Conservation (phyloP, 92 coral and sea anemone species). For the Pocillopora meandrina region DNA sequence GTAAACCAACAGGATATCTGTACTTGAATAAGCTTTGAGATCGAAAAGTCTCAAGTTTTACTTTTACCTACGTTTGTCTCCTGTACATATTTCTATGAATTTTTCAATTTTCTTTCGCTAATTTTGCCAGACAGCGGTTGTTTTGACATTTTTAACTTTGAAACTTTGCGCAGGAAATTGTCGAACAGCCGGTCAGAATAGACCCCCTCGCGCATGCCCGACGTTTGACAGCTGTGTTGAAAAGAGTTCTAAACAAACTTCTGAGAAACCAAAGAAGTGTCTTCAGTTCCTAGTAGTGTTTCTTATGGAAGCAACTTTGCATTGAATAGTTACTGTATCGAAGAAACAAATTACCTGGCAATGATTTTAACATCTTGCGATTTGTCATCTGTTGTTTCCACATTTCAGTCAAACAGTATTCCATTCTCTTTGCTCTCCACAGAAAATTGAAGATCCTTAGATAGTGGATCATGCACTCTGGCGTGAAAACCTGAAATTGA, state of each 20-base stretch:
- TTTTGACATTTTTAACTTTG: too few species aligned
- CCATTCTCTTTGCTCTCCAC: slow-evolving; percentile 99
- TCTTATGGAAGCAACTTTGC: too few species aligned
- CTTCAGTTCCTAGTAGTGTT: background rate
- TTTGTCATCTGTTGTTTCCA: slow-evolving; percentile 97
- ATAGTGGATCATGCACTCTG: slow-evolving; percentile 95
- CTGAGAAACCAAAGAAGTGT: background rate
- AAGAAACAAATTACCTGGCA: slow-evolving; percentile 71
- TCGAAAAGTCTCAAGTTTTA: too few species aligned
- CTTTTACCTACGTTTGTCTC: too few species aligned
- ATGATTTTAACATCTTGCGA: slow-evolving; percentile 75
- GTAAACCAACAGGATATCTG: background rate
- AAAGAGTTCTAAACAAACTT: background rate
- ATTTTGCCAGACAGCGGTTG: background rate
- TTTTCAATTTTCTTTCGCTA: background rate
- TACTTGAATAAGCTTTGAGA: too few species aligned
- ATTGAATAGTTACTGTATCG: background rate
- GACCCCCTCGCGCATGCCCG: too few species aligned
- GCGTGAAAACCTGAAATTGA: slow-evolving; percentile 82
- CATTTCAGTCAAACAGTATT: slow-evolving; percentile 86
- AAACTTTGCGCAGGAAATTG: too few species aligned
- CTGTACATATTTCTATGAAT: too few species aligned
- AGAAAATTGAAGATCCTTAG: slow-evolving; percentile 93
- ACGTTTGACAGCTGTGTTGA: background rate
- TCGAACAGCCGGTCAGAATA: too few species aligned